Conservation (phyloP, 2,797 vertebrate species). For the Oryzias sinensis region DNA sequence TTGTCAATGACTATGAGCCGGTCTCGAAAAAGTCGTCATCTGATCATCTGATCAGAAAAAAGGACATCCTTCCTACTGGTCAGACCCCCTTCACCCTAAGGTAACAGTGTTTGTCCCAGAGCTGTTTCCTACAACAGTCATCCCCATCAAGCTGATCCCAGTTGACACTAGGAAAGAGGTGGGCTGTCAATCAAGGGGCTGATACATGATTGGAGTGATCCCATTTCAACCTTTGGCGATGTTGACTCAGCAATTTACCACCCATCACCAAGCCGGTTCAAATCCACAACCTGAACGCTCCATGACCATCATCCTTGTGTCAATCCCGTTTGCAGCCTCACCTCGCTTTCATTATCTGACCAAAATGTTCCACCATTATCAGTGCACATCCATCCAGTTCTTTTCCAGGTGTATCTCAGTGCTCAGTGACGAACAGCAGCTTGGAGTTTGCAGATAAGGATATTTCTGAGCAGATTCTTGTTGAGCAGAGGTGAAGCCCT, state of each 20-base stretch:
- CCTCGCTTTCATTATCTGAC: neutral
- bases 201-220: slow-evolving; percentile 2
- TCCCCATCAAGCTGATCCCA: slow-evolving; percentile 7
- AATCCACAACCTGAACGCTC: neutral
- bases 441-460: slow-evolving; percentile 25
- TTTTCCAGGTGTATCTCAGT: neutral
- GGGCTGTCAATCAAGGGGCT: slow-evolving; percentile 9
- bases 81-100: slow-evolving; percentile 1
- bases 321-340: neutral
- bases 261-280: neutral
- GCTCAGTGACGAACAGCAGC: slow-evolving; percentile 28
- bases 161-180: slow-evolving; percentile 1
- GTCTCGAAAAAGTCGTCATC: neutral
- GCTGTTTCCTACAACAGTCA: slow-evolving; percentile 1
- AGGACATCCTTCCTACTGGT: neutral
- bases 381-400: neutral
- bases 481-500: slow-evolving; percentile 40
- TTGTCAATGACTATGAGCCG: no score
- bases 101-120: slow-evolving; percentile 6
- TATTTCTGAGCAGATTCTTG: slow-evolving; percentile 23
- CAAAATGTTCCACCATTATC: neutral
- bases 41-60: neutral
- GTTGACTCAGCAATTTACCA: slow-evolving; percentile 11
- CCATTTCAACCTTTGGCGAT: slow-evolving; percentile 2
- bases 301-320: neutral